phyloP scores from a whole-genome alignment of 2,797 vertebrate genomes.

The Phyllotis vaccarum region DNA sequence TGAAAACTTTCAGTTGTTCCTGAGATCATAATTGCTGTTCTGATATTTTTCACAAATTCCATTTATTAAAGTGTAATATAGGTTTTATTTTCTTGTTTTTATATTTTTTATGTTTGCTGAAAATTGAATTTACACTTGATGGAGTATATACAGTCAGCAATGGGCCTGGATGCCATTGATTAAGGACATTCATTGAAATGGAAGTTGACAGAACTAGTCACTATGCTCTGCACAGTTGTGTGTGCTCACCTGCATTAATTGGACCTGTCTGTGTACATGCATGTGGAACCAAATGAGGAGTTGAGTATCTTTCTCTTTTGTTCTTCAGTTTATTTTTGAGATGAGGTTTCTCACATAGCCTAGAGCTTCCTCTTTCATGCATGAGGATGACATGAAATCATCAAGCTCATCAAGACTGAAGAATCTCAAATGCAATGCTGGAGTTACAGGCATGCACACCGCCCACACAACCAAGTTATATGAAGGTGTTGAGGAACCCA shows the following conservation, averaged over 20 bases:
- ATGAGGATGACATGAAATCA: not conserved
- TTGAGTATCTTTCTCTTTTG: not conserved
- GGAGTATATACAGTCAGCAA: no score
- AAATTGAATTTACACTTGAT: not conserved
- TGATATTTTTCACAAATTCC: not conserved
- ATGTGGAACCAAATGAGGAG: no score
- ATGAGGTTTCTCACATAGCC: not conserved
- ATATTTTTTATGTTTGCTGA: no score
- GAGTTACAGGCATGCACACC: not conserved
- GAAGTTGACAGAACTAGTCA: not conserved
- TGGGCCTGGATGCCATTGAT: not conserved
- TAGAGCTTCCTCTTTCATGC: not conserved
- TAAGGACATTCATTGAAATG: not conserved
- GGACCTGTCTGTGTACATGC: not conserved
- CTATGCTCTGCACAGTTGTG: not conserved
- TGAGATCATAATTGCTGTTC: not conserved
- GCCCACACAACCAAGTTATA: not conserved
- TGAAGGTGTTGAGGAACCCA: no score
- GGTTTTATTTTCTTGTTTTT: not conserved
- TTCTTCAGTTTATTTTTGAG: not conserved
- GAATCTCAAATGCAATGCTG: not conserved
- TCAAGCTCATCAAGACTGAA: not conserved
- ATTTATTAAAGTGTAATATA: not conserved
- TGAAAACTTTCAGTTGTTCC: not conserved
- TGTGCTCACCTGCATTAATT: not conserved